A percentile compares a stretch with the other conserved stretches of the same genome.
Evolutionary conservation across 2,113 vertebrate genomes (phyloP).

Genomic region (Hypomesus transpacificus): DNA sequence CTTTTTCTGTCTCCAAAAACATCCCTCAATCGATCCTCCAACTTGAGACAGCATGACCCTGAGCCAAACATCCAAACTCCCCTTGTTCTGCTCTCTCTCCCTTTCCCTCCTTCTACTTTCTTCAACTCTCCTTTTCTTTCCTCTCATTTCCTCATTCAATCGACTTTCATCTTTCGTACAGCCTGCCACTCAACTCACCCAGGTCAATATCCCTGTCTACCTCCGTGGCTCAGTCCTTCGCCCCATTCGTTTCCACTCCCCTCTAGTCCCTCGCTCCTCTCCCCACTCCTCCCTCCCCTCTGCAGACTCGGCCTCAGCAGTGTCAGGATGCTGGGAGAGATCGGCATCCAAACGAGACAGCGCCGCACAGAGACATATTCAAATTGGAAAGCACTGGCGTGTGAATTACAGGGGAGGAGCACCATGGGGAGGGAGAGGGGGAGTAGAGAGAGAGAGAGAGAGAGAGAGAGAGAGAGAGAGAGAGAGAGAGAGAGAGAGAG

Average conservation of each 20-base stretch:
- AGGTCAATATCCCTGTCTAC: background rate
- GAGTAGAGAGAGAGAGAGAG: background rate
- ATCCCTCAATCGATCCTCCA: constrained; percentile 38
- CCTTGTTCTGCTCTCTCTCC: constrained; percentile 37
- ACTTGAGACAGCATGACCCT: constrained; percentile 38
- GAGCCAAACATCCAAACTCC: constrained; percentile 30
- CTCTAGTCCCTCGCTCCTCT: background rate
- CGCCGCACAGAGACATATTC: constrained; percentile 7
- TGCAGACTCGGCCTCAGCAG: too few relatives aligned
- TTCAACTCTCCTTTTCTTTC: background rate
- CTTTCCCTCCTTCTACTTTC: background rate
- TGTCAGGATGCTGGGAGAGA: too few relatives aligned
- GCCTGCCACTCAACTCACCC: too few relatives aligned
- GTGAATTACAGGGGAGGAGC: constrained; percentile 19
- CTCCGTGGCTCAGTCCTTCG: background rate
- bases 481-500: background rate
- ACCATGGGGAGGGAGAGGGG: background rate
- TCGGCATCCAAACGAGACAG: background rate
- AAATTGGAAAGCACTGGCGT: constrained; percentile 26
- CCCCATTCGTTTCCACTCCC: background rate
- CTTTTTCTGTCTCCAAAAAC: constrained; percentile 26
- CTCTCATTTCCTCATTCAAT: too few relatives aligned
- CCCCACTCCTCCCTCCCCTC: constrained; percentile 2
- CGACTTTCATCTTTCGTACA: too few relatives aligned
- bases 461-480: constrained; percentile 1